A percentile compares a stretch with the other conserved stretches of the same genome.
phyloP scores from a whole-genome alignment of 2,888 invertebrate species.

The Eulithis prunata region DNA sequence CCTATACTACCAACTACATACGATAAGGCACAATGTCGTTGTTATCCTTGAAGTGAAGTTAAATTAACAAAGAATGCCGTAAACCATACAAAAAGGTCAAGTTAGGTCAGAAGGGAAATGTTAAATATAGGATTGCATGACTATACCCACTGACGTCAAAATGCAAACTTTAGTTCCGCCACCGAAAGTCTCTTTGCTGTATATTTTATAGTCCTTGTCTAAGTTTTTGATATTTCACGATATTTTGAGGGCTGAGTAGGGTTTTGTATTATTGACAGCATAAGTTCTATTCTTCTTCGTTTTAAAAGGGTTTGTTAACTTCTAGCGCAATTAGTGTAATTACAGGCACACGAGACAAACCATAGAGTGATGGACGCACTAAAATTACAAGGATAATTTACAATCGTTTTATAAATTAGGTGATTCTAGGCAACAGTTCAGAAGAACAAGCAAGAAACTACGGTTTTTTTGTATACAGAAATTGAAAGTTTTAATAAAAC shows the following conservation, averaged over 20 bases:
- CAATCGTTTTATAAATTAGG: no score
- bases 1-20: neutral
- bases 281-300: no score
- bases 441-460: no score
- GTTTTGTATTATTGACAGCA: no score
- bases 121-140: constrained; percentile 80
- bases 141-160: constrained; percentile 61
- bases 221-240: neutral
- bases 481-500: neutral
- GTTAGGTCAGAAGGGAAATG: constrained; percentile 66
- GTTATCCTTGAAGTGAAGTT: constrained; percentile 47
- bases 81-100: constrained; percentile 59
- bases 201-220: neutral
- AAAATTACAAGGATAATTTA: no score
- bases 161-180: constrained; percentile 62
- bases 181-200: constrained; percentile 43
- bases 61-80: constrained; percentile 40
- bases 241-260: neutral
- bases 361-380: no score
- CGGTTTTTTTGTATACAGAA: neutral
- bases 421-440: no score
- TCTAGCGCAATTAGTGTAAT: no score
- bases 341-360: no score
- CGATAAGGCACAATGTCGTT: constrained; percentile 15
- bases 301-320: no score